A percentile compares a stretch with the other conserved stretches of the same genome.
Conservation (phyloP, 2,113 vertebrate species). For the Triplophysa siluroides region DNA sequence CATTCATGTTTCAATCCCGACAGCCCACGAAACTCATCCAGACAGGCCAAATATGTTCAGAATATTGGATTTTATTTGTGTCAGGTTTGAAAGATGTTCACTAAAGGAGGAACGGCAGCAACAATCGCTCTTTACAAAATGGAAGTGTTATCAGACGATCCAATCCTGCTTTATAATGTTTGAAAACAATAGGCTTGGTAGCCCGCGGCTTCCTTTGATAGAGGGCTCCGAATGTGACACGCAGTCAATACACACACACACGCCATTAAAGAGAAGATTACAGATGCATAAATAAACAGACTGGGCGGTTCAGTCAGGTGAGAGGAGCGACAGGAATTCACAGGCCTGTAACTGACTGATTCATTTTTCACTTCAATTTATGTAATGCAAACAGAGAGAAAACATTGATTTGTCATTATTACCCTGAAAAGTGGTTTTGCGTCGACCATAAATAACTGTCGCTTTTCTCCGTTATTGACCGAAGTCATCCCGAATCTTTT, state of each 20-base stretch:
- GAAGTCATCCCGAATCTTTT: background rate
- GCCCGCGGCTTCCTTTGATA: conserved; percentile 40
- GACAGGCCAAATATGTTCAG: background rate
- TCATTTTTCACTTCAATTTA: conserved; percentile 35
- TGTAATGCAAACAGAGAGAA: conserved; percentile 25
- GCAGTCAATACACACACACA: conserved; percentile 23
- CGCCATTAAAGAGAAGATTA: conserved; percentile 40
- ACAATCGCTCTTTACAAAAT: conserved; percentile 36
- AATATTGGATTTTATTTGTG: conserved; percentile 40
- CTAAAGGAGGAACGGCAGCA: conserved; percentile 23
- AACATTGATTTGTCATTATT: conserved; percentile 44
- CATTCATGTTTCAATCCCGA: background rate
- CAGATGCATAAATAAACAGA: conserved; percentile 31
- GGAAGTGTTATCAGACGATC: conserved; percentile 40
- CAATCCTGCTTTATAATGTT: conserved; percentile 46
- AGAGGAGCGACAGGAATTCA: background rate
- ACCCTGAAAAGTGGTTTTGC: conserved; percentile 19
- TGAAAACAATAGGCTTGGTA: conserved; percentile 22
- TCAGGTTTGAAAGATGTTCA: conserved; percentile 34
- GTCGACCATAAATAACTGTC: conserved; percentile 1
- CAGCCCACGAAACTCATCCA: background rate
- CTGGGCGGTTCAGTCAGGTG: conserved; percentile 25
- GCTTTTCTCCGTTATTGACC: conserved; percentile 4
- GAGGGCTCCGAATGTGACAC: conserved; percentile 30
- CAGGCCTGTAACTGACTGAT: background rate